Evolutionary conservation across 1,140 invertebrate species (phyloP).

Genomic region (Stegodyphus dumicola): DNA sequence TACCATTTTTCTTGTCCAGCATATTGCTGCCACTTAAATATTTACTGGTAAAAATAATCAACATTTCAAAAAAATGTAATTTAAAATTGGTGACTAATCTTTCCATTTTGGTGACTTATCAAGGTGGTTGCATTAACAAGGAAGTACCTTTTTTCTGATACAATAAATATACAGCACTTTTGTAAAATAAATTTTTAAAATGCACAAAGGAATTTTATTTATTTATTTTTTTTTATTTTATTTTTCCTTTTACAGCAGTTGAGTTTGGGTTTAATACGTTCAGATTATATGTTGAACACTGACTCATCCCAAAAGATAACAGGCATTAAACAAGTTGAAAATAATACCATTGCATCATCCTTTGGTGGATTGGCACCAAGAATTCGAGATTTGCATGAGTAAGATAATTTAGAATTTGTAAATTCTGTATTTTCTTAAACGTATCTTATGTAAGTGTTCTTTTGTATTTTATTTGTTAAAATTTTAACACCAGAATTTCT

Average conservation of each 20-base stretch:
- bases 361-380: constrained; percentile 88
- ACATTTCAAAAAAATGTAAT: too few species aligned
- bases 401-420: constrained; percentile 48
- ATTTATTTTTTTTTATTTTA: too few species aligned
- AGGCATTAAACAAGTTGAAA: constrained; percentile 82
- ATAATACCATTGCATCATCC: constrained; percentile 95
- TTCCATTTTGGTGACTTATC: not conserved
- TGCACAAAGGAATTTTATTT: not conserved
- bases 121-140: not conserved
- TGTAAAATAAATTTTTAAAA: not conserved
- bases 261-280: constrained; percentile 79
- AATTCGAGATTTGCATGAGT: constrained; percentile 72
- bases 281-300: constrained; percentile 78
- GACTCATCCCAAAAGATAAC: constrained; percentile 68
- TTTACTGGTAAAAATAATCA: too few species aligned
- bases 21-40: too few species aligned
- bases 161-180: not conserved
- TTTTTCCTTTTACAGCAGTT: constrained; percentile 71
- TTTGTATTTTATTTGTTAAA: not conserved
- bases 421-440: not conserved
- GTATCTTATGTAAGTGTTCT: not conserved
- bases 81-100: not conserved
- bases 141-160: not conserved
- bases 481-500: not conserved
- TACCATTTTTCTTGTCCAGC: too few species aligned